Conservation (phyloP, 2,113 vertebrate species). For the Phrynocephalus versicolor region DNA sequence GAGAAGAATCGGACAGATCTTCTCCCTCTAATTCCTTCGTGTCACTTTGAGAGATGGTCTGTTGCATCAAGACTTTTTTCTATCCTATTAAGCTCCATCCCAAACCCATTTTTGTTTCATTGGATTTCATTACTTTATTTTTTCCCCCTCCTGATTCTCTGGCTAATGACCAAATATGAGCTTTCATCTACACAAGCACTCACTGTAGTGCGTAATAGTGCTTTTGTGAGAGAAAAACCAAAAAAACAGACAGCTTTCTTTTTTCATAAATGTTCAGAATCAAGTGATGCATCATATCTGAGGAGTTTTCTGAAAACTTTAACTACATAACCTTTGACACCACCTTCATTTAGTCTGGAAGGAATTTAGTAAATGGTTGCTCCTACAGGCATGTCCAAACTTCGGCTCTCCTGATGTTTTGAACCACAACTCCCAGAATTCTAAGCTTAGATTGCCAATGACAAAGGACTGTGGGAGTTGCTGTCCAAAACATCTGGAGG, state of each 20-base stretch:
- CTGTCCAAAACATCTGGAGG: no score
- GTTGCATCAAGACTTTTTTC: background rate
- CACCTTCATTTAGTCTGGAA: background rate
- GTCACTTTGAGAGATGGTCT: background rate
- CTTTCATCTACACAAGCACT: conserved; percentile 18
- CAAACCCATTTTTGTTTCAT: background rate
- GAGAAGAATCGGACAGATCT: background rate
- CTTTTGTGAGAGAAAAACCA: fast-evolving
- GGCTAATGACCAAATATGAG: background rate
- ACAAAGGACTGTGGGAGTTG: no score
- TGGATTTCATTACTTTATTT: background rate
- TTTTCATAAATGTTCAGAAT: background rate
- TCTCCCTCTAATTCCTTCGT: background rate
- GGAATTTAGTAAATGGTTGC: background rate
- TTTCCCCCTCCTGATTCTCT: fast-evolving
- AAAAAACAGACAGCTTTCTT: background rate
- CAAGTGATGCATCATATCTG: background rate
- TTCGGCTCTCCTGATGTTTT: no score
- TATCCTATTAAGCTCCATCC: background rate
- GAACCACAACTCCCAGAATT: no score
- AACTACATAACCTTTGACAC: background rate
- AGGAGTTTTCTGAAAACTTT: no score
- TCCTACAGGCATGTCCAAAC: no score
- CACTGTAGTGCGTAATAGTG: fast-evolving
- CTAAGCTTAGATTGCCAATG: no score